Evolutionary conservation across 2,797 vertebrate species (phyloP), one percentile per base, ranked within the genome.

Genomic region (Potorous gilbertii): DNA sequence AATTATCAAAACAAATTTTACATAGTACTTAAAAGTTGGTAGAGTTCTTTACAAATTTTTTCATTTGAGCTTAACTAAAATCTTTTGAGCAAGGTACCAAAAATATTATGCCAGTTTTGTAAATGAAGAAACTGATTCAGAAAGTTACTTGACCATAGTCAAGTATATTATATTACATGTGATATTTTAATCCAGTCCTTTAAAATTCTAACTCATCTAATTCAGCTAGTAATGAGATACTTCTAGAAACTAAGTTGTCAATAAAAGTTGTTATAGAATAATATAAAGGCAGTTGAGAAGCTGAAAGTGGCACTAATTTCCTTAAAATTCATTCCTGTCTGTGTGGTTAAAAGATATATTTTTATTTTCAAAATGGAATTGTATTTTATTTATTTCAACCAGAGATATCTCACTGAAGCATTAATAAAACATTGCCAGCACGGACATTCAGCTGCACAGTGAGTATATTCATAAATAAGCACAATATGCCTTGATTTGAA

Each of bases 241-340:
- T 94, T 92, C 1, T 27, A 90, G 56, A 56, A 16, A 56, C 55
- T 10, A 13, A 55, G 91, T 46, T 6, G 55, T 13, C 2, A 0
- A 14, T 4, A n/a, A 34, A 21, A 55, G 93, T 87, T 91, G 54
- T 40, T 2, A 91, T 95, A 92, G 81, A 57, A 62, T 29, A 40
- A 92, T 94, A 91, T 90, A 54, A 87, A 90, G 14, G n/a, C n/a
- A 18, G 28, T 46, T 34, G 90, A 91, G 91, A 94, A 96, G 62
- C 93, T 59, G 57, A 95, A 97, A 91, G 34, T 66, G 56, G 56
- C 55, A 54, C 91, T 94, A 28, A 59, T 66, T 93, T 90, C 91
- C 92, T 66, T 93, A 92, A 93, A 93, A 95, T 66, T 24, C 74
- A 90, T 54, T 54, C 21, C 40, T 92, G 29, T 54, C 74, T 92